These are phyloP conservation scores for Pseudochirops cupreus DNA, from an alignment of 2,797 vertebrate genomes.

Conservation along the genomic window DNA sequence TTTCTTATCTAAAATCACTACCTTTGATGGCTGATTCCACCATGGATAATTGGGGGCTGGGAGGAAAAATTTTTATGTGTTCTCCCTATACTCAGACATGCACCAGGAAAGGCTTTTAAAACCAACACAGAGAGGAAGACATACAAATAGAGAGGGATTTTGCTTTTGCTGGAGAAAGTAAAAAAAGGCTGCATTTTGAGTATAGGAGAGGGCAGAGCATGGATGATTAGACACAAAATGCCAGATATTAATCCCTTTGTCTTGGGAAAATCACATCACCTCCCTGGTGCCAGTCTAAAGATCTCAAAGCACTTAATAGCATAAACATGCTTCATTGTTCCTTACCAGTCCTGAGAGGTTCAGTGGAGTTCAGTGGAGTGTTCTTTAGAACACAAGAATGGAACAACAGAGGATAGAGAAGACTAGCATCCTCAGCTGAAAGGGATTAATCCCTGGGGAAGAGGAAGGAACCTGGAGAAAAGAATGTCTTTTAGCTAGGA, in stretches of 20 bases:
- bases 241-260: neutral
- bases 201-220: neutral
- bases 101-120: slow-evolving; percentile 36
- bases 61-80: neutral
- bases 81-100: neutral
- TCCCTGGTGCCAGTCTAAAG: neutral
- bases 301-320: slow-evolving; percentile 41
- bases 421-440: neutral
- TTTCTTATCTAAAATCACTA: neutral
- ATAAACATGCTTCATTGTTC: neutral
- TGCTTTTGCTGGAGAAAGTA: neutral
- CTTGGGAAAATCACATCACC: neutral
- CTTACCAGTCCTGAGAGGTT: slow-evolving; percentile 45
- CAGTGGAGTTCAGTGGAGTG: slow-evolving; percentile 6
- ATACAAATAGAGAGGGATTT: neutral
- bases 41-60: neutral
- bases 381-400: neutral
- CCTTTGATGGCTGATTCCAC: neutral
- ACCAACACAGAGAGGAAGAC: neutral
- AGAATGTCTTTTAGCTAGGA: slow-evolving; percentile 11
- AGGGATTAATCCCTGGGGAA: neutral
- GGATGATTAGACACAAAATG: slow-evolving; percentile 5
- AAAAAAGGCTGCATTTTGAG: slow-evolving; percentile 4
- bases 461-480: neutral
- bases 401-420: neutral